Evolutionary conservation across 2,888 invertebrate species (phyloP).

Genomic region (Plemyria rubiginata): DNA sequence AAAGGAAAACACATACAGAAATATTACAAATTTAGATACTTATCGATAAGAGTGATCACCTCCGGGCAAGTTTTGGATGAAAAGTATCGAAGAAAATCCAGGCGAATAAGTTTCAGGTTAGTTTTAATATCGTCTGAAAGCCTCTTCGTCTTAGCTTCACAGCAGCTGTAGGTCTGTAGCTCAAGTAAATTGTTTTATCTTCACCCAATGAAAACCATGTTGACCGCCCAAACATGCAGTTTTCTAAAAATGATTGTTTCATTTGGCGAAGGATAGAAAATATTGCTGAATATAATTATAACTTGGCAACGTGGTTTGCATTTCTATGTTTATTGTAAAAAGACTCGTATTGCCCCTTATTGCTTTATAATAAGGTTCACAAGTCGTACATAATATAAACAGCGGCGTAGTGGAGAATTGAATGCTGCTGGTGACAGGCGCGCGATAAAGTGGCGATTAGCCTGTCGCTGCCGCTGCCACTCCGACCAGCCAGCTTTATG

Average conservation of each 20-base stretch:
- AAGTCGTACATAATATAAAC: constrained; percentile 36
- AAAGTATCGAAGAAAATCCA: too few relatives aligned
- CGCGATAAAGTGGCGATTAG: constrained; percentile 75
- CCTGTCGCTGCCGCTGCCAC: constrained; percentile 67
- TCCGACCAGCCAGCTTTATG: constrained; percentile 41
- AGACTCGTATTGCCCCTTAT: constrained; percentile 18
- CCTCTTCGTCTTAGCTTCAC: too few relatives aligned
- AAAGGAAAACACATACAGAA: too few relatives aligned
- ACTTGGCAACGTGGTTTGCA: neutral
- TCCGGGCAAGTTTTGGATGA: too few relatives aligned
- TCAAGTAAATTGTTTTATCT: too few relatives aligned
- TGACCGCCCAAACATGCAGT: neutral
- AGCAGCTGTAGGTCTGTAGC: too few relatives aligned
- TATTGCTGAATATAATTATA: neutral
- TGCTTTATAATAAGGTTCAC: constrained; percentile 31
- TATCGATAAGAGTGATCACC: too few relatives aligned
- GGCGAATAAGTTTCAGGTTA: too few relatives aligned
- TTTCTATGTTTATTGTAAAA: neutral
- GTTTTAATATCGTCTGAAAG: too few relatives aligned
- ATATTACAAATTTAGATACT: too few relatives aligned
- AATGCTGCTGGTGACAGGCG: constrained; percentile 64
- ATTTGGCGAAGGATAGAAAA: neutral
- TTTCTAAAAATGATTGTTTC: neutral
- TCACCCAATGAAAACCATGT: neutral
- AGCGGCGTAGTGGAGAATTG: constrained; percentile 44